phyloP scores from a whole-genome alignment of 2,113 vertebrate genomes.

The Grus americana region DNA sequence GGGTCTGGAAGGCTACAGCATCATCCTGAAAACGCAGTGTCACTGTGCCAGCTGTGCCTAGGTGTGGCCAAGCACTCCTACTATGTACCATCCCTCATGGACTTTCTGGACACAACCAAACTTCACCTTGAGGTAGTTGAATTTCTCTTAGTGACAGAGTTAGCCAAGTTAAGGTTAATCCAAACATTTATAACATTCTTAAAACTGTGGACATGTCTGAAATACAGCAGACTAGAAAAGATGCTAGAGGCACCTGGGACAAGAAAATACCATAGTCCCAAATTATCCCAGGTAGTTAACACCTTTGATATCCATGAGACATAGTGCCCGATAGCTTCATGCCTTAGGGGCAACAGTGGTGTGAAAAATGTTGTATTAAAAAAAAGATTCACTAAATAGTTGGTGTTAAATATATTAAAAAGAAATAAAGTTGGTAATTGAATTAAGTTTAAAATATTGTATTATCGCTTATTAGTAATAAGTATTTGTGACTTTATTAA shows the following conservation, averaged over 20 bases:
- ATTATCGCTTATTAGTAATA: not conserved
- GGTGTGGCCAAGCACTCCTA: no score
- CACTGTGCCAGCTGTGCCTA: not conserved
- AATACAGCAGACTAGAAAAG: not conserved
- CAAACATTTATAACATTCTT: not conserved
- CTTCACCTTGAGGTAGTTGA: not conserved
- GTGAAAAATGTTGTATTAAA: not conserved
- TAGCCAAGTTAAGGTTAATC: not conserved
- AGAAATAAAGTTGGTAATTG: not conserved
- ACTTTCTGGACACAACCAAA: not conserved
- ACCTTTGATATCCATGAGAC: not conserved
- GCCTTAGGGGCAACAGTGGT: not conserved
- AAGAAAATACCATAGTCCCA: not conserved
- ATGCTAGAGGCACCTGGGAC: not conserved
- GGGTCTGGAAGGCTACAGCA: not conserved
- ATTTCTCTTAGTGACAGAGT: not conserved
- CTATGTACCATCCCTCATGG: not conserved
- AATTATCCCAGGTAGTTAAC: not conserved
- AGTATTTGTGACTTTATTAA: not conserved
- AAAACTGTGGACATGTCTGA: not conserved
- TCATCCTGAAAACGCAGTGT: not conserved
- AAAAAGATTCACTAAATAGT: not conserved
- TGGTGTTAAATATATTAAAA: not conserved
- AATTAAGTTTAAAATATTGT: not conserved
- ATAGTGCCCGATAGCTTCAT: not conserved